Base-by-base conservation (phyloP, 2,888 invertebrate genomes). In the Balanococcus diminutus region DNA sequence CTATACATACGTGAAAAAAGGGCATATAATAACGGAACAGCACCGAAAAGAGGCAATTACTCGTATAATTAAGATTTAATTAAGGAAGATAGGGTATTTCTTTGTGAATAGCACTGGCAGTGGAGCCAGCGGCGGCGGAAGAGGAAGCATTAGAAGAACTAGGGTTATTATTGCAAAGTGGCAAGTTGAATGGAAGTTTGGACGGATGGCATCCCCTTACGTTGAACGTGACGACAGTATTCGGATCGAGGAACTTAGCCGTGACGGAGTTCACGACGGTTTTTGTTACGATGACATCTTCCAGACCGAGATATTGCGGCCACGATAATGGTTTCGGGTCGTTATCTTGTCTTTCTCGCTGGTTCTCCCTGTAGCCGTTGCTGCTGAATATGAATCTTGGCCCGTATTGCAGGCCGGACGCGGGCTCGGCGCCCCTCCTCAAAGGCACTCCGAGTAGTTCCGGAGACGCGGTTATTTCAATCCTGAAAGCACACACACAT, bases 171-270 rank as follows among this genome's bases (percentile, higher is more conserved):
- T 86, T 81, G 86, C 89, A 89, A 56, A 87, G 87, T 32, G 89
- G 88, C 25, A 90, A 87, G 87, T 90, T 89, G 87, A 89, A 88
- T 2, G 90, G 90, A 82, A 90, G 87, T 51, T 87, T 88, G 28
- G 89, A 88, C 11, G 91, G 91, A 84, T 88, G 89, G 87, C 90
- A 91, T n/a, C 90, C 90, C 86, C 89, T 89, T 6, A 90, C 89
- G 16, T 90, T 90, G 88, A 90, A 90, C 6, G 90, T 90, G 31
- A 90, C 89, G 5, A 90, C 89, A 0, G 89, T 89, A 67, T 89
- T 87, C 0, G 90, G 90, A 88, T 90, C 90, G 85, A 88, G 82
- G 8, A 89, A 88, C 2, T 89, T 89, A 5, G 72, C 88, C 3
- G 90, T 90, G 84, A 88, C 87, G 4, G 89, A 51, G 72, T 89